Conservation (phyloP, 2,888 invertebrate species). For the Mayetiola destructor region DNA sequence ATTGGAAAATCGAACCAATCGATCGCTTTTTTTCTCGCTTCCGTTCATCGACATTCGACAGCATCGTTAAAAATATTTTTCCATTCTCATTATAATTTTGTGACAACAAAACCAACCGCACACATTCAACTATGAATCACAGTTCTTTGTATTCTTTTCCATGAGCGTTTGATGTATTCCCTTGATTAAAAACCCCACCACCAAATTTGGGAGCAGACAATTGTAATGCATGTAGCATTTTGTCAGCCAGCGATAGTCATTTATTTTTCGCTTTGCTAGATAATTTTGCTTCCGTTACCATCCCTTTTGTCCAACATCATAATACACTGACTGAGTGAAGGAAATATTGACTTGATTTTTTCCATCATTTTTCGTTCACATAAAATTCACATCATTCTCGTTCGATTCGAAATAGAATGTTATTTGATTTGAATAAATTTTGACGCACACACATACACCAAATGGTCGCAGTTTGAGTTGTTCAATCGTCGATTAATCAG, state of each 20-base stretch:
- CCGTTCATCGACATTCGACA: no score
- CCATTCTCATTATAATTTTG: no score
- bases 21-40: no score
- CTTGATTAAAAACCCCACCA: conserved; percentile 5
- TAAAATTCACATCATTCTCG: conserved; percentile 1
- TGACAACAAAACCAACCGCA: no score
- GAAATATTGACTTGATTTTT: no score
- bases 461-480: neutral
- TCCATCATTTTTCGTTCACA: no score
- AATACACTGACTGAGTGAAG: no score
- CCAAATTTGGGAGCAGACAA: neutral
- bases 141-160: no score
- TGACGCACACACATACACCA: neutral
- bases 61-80: no score
- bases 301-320: no score
- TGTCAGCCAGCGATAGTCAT: neutral
- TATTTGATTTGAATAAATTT: conserved; percentile 10
- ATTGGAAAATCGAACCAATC: conserved; percentile 10
- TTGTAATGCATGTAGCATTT: neutral
- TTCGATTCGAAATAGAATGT: neutral
- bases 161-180: no score
- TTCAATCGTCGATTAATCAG: conserved; percentile 9
- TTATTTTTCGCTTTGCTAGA: conserved; percentile 5
- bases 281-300: neutral
- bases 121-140: no score